A percentile compares a stretch with the other conserved stretches of the same genome.
Conservation (phyloP, 2,888 invertebrate species). For the Macrostomum cliftonense region DNA sequence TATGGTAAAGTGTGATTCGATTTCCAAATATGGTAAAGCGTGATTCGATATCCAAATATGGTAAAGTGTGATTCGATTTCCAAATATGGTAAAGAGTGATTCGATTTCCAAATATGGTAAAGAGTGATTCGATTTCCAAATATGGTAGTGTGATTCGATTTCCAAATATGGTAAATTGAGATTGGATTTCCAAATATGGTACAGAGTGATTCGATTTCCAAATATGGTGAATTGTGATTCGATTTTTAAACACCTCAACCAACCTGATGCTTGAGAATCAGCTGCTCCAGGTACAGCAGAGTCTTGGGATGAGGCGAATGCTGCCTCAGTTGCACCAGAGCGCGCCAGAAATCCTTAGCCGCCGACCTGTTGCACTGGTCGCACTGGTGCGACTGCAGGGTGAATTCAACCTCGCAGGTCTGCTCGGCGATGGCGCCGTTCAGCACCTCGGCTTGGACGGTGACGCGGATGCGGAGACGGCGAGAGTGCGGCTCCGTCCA, state of each 20-base stretch:
- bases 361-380: constrained; percentile 86
- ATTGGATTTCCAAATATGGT: constrained; percentile 32
- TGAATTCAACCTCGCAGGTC: constrained; percentile 80
- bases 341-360: constrained; percentile 92
- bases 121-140: too few species aligned
- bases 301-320: constrained; percentile 70
- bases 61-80: too few species aligned
- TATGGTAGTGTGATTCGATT: constrained; percentile 24
- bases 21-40: too few species aligned
- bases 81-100: too few species aligned
- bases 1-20: too few species aligned
- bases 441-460: constrained; percentile 74
- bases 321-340: constrained; percentile 47
- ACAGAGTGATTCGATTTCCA: too few species aligned
- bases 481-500: constrained; percentile 99
- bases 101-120: too few species aligned
- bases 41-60: too few species aligned
- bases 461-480: constrained; percentile 69
- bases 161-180: too few species aligned
- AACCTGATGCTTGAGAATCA: constrained; percentile 81
- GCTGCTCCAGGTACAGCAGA: constrained; percentile 84
- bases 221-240: too few species aligned
- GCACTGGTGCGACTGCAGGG: constrained; percentile 79
- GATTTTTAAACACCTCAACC: constrained; percentile 39
- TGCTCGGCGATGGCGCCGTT: constrained; percentile 78